These are phyloP conservation scores for Pollenia griseotomentosa DNA, from an alignment of 2,888 invertebrate species.

Conservation along the genomic window DNA sequence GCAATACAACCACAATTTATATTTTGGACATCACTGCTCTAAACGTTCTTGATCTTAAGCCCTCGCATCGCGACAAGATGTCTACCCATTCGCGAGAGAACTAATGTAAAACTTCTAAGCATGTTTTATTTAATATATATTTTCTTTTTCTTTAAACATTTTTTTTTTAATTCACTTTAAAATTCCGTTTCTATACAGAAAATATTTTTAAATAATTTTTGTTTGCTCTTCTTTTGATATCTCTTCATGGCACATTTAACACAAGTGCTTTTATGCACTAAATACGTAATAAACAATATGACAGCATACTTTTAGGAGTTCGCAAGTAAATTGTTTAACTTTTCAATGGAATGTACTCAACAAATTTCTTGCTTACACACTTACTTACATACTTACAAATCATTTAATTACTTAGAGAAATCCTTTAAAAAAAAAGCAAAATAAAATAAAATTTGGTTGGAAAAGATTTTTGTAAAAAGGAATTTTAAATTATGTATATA, in stretches of 20 bases:
- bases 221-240: conserved; percentile 24
- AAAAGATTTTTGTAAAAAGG: not conserved
- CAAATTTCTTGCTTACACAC: not conserved
- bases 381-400: conserved; percentile 18
- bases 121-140: too few species aligned
- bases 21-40: too few species aligned
- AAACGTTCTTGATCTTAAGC: too few species aligned
- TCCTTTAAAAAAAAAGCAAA: not conserved
- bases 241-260: conserved; percentile 53
- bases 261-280: conserved; percentile 53
- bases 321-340: conserved; percentile 4
- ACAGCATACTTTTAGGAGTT: conserved; percentile 65
- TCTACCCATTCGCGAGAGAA: too few species aligned
- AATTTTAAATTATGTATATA: not conserved
- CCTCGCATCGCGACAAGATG: too few species aligned
- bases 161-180: not conserved
- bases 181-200: not conserved
- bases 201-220: conserved; percentile 34
- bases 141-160: not conserved
- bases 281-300: conserved; percentile 40
- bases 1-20: too few species aligned
- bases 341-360: conserved; percentile 1
- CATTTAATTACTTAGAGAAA: conserved; percentile 36
- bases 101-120: too few species aligned
- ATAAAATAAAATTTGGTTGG: not conserved